Percentiles rank a stretch among this genome's conserved stretches.
phyloP scores from a whole-genome alignment of 2,888 invertebrate genomes.

The Epistrophe grossulariae region DNA sequence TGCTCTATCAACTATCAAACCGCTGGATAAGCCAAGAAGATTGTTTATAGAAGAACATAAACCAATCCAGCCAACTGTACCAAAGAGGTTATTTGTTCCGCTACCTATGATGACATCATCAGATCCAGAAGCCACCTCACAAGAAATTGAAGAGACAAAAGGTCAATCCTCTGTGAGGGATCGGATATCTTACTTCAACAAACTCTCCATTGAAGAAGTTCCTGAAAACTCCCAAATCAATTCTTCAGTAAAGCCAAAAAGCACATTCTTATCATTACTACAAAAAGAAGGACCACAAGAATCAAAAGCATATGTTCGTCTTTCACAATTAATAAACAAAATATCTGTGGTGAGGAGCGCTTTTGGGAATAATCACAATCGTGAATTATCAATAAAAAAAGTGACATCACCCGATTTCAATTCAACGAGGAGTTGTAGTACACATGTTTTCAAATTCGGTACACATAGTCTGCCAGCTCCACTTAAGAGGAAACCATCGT shows the following conservation, averaged over 20 bases:
- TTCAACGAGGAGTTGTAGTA: neutral
- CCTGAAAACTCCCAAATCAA: neutral
- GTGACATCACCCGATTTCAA: conserved; percentile 2
- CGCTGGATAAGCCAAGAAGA: neutral
- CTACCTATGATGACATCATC: neutral
- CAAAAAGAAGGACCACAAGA: conserved; percentile 41
- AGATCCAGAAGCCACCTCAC: neutral
- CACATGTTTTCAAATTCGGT: conserved; percentile 27
- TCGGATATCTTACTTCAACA: conserved; percentile 58
- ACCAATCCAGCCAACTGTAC: neutral
- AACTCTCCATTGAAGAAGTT: conserved; percentile 15
- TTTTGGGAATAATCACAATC: neutral
- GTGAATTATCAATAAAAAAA: conserved; percentile 21
- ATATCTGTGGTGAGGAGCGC: conserved; percentile 9
- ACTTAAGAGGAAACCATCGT: conserved; percentile 79
- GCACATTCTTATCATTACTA: conserved; percentile 46
- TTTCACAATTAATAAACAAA: conserved; percentile 30
- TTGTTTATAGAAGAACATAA: neutral
- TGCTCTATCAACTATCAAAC: neutral
- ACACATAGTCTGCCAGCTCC: conserved; percentile 59
- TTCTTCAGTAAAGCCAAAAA: conserved; percentile 33
- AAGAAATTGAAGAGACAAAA: neutral
- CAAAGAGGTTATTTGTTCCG: neutral
- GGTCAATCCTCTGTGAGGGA: conserved; percentile 40
- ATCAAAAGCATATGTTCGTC: conserved; percentile 25